Evolutionary conservation across 1,140 invertebrate species (phyloP).

Genomic region (Rhizoglyphus robini): DNA sequence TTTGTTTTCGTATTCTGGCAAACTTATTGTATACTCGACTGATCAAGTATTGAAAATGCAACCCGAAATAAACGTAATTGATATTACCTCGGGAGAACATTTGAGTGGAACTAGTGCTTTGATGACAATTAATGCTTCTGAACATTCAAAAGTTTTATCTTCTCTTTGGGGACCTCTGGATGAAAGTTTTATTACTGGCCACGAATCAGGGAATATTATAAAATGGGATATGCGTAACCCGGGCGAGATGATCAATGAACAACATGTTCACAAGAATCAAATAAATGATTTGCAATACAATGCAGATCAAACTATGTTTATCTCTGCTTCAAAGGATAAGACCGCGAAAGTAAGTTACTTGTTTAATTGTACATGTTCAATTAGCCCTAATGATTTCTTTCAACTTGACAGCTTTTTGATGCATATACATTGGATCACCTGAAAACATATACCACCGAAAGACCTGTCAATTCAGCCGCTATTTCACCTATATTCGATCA

Average conservation of each 20-base stretch:
- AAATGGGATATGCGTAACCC: conserved; percentile 72
- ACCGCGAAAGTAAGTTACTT: conserved; percentile 54
- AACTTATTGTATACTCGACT: conserved; percentile 78
- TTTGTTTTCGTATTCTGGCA: conserved; percentile 81
- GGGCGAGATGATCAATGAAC: conserved; percentile 23
- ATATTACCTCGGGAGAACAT: conserved; percentile 29
- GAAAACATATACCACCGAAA: conserved; percentile 89
- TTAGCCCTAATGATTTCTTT: background rate
- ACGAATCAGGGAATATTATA: conserved; percentile 78
- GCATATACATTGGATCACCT: conserved; percentile 62
- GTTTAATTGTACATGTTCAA: conserved; percentile 9
- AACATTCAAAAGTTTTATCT: conserved; percentile 67
- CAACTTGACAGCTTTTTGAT: conserved; percentile 59
- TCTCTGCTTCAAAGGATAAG: conserved; percentile 86
- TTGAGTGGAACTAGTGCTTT: background rate
- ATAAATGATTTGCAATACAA: conserved; percentile 94
- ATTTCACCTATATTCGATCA: conserved; percentile 87
- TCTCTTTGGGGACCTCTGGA: conserved; percentile 83
- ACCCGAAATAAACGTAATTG: conserved; percentile 68
- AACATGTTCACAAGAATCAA: conserved; percentile 62
- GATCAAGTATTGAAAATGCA: conserved; percentile 77
- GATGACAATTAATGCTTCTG: conserved; percentile 35
- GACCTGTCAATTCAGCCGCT: conserved; percentile 89
- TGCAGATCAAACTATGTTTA: conserved; percentile 85
- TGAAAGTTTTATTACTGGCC: conserved; percentile 79